phyloP scores from a whole-genome alignment of 2,797 vertebrate species.

The Hemibagrus guttatus region DNA sequence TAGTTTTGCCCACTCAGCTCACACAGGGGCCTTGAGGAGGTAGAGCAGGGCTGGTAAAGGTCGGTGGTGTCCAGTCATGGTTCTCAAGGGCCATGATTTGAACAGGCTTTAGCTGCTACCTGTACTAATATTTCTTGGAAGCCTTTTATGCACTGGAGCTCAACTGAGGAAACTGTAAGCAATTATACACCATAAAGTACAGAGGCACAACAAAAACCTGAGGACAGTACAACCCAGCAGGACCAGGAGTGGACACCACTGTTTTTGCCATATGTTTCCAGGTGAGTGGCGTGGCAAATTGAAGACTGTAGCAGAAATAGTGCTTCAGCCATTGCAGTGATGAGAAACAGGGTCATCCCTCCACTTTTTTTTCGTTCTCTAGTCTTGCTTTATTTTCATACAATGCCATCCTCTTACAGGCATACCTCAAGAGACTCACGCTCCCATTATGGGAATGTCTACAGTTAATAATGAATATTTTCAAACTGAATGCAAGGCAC shows the following conservation, averaged over 20 bases:
- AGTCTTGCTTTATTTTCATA: constrained; percentile 22
- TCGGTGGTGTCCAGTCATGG: constrained; percentile 62
- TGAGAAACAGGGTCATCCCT: constrained; percentile 40
- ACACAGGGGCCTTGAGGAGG: constrained; percentile 36
- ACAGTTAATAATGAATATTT: constrained; percentile 17
- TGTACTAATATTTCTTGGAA: constrained; percentile 50
- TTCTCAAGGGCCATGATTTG: constrained; percentile 56
- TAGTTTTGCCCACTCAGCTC: constrained; percentile 44
- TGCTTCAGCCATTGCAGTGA: constrained; percentile 40
- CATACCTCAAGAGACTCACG: constrained; percentile 7
- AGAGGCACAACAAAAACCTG: constrained; percentile 56
- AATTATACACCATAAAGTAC: constrained; percentile 52
- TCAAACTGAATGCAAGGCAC: neutral
- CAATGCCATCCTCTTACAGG: neutral
- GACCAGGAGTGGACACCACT: constrained; percentile 63
- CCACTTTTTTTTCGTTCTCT: constrained; percentile 15
- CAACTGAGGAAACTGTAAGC: constrained; percentile 49
- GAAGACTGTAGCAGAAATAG: constrained; percentile 42
- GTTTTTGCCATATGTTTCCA: constrained; percentile 55
- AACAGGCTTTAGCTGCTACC: constrained; percentile 54
- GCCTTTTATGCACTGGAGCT: constrained; percentile 50
- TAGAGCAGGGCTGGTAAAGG: constrained; percentile 52
- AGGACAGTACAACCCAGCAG: constrained; percentile 56
- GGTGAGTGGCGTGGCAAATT: constrained; percentile 56
- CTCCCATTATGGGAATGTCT: constrained; percentile 14